These are phyloP conservation scores for Cervus canadensis DNA, from an alignment of 2,113 vertebrate genomes.

Conservation along the genomic window DNA sequence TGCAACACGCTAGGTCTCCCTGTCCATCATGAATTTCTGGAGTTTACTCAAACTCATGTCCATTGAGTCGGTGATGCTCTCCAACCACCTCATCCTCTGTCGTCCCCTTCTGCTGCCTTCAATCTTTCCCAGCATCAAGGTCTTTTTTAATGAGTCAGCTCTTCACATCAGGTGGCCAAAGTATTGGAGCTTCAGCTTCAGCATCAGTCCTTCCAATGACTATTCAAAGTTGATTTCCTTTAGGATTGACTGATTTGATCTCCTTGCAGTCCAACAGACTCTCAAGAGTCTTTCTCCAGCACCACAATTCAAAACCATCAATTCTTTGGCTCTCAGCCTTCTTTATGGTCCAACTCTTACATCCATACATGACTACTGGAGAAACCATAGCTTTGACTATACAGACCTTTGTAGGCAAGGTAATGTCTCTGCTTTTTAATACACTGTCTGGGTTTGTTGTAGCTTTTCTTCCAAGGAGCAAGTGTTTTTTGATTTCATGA, in stretches of 20 bases:
- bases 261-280: background rate
- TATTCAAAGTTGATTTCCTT: background rate
- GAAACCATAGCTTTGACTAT: background rate
- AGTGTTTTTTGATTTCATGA: background rate
- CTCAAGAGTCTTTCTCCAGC: background rate
- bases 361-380: background rate
- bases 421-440: background rate
- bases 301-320: background rate
- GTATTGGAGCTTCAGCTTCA: background rate
- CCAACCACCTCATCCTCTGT: background rate
- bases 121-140: background rate
- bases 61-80: background rate
- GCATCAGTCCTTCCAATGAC: background rate
- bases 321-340: background rate
- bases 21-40: background rate
- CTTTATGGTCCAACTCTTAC: background rate
- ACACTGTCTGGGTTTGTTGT: background rate
- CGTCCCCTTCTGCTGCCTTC: background rate
- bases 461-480: background rate
- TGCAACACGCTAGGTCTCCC: background rate
- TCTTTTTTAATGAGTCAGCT: background rate
- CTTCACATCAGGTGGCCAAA: background rate
- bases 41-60: background rate
- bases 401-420: background rate
- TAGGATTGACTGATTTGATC: background rate